A percentile compares a stretch with the other conserved stretches of the same genome.
These are phyloP conservation scores for Neoitamus cyanurus DNA, from an alignment of 2,888 invertebrate species.

Conservation along the genomic window DNA sequence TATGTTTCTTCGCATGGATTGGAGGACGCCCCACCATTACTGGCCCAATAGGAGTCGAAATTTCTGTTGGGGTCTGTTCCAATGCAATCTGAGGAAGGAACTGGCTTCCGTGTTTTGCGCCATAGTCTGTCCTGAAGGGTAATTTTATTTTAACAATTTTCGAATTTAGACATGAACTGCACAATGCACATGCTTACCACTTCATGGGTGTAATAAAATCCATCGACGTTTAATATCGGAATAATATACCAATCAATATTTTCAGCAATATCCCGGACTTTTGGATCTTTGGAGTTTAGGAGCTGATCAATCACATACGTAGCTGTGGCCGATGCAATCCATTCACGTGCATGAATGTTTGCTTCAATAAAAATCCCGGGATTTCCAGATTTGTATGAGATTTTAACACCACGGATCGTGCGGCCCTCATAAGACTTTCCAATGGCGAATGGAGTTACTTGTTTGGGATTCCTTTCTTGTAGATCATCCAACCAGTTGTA, in stretches of 20 bases:
- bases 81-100: slow-evolving; percentile 58
- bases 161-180: background rate
- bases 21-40: slow-evolving; percentile 67
- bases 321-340: slow-evolving; percentile 78
- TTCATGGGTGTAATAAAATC: slow-evolving; percentile 75
- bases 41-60: slow-evolving; percentile 62
- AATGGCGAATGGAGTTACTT: slow-evolving; percentile 67
- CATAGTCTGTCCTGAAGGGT: slow-evolving; percentile 71
- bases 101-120: slow-evolving; percentile 73
- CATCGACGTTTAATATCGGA: slow-evolving; percentile 80
- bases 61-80: slow-evolving; percentile 65
- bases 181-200: slow-evolving; percentile 67
- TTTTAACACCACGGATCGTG: slow-evolving; percentile 70
- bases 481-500: slow-evolving; percentile 71
- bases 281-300: slow-evolving; percentile 71
- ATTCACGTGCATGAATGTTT: slow-evolving; percentile 76
- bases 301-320: slow-evolving; percentile 78
- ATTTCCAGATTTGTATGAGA: slow-evolving; percentile 65
- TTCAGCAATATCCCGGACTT: slow-evolving; percentile 71
- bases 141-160: background rate
- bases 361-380: slow-evolving; percentile 74
- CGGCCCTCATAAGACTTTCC: slow-evolving; percentile 73
- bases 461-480: slow-evolving; percentile 66
- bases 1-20: slow-evolving; percentile 66
- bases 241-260: slow-evolving; percentile 80